phyloP scores from a whole-genome alignment of 2,888 invertebrate species.

The Micoletzkya japonica region DNA sequence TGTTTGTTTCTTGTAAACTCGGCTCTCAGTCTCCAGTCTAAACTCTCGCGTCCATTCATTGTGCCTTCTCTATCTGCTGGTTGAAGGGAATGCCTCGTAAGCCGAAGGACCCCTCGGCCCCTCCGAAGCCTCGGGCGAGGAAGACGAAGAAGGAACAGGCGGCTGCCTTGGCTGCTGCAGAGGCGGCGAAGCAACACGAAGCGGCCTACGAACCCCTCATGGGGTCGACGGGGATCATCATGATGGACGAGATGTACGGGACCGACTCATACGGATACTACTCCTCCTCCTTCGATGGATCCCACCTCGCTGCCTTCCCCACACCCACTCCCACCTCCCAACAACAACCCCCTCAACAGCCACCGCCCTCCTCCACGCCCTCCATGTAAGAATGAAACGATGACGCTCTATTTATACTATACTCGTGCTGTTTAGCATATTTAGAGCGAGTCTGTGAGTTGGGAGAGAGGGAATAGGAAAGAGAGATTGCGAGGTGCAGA shows the following conservation, averaged over 20 bases:
- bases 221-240: conserved; percentile 13
- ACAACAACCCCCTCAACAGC: no score
- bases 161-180: conserved; percentile 19
- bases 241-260: conserved; percentile 23
- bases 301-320: conserved; percentile 9
- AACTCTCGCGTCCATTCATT: background rate
- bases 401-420: no score
- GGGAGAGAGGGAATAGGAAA: no score
- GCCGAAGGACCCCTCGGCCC: conserved; percentile 41
- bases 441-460: no score
- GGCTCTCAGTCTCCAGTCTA: background rate
- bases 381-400: no score
- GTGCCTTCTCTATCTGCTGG: background rate
- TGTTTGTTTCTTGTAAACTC: background rate
- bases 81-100: conserved; percentile 42
- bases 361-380: conserved; percentile 13
- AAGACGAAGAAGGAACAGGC: conserved; percentile 45
- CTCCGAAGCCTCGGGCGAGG: conserved; percentile 40
- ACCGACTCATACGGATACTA: background rate
- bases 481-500: no score
- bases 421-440: no score
- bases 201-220: background rate
- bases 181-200: background rate
- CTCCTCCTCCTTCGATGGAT: conserved; percentile 1
- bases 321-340: background rate